These are phyloP conservation scores for Chironomus tentans DNA, from an alignment of 2,888 invertebrate species.

Conservation along the genomic window DNA sequence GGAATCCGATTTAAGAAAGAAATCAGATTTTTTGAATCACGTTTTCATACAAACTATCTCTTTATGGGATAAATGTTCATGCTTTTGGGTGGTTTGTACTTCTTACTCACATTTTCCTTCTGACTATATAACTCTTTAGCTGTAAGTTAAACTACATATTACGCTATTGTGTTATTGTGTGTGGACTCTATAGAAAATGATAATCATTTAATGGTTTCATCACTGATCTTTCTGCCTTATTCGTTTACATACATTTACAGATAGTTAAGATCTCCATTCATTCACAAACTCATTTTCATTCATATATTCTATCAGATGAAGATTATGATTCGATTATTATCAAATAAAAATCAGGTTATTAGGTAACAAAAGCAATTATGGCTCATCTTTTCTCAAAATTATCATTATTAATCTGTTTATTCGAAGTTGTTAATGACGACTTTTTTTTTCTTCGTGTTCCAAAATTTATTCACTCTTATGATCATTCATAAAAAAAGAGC, in stretches of 20 bases:
- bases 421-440: conserved; percentile 7
- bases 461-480: neutral
- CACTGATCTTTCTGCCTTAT: neutral
- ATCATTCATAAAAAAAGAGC: conserved; percentile 23
- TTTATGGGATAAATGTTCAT: neutral
- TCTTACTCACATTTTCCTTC: neutral
- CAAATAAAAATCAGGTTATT: conserved; percentile 23
- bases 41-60: neutral
- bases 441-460: neutral
- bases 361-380: conserved; percentile 26
- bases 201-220: conserved; percentile 1
- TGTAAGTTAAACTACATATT: too few species aligned
- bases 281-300: neutral
- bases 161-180: neutral
- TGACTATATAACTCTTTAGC: too few species aligned
- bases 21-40: conserved; percentile 5
- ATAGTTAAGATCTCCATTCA: neutral
- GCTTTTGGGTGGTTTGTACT: neutral
- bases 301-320: neutral
- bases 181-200: neutral
- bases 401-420: conserved; percentile 15
- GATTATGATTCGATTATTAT: conserved; percentile 3
- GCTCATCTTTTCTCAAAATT: conserved; percentile 14
- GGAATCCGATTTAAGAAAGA: conserved; percentile 14
- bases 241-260: neutral